Conservation (phyloP, 2,113 vertebrate species). For the Oreochromis spilurus region DNA sequence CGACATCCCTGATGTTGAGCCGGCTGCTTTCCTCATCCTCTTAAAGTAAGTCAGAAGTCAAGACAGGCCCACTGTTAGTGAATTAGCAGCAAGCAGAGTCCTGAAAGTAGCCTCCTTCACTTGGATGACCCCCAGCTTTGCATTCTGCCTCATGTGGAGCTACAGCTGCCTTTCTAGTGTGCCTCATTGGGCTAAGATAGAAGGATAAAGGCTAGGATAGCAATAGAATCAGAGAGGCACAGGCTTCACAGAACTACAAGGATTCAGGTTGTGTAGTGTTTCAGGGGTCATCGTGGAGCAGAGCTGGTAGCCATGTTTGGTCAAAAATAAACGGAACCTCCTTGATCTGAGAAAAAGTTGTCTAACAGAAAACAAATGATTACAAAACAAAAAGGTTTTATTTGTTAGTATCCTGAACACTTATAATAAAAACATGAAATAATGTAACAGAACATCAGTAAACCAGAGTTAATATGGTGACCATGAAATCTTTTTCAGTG, state of each 20-base stretch:
- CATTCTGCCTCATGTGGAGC: background rate
- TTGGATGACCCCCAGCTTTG: background rate
- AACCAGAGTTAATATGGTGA: background rate
- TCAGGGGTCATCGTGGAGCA: background rate
- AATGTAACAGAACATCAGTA: background rate
- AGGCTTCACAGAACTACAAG: background rate
- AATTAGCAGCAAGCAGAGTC: background rate
- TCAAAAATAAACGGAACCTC: background rate
- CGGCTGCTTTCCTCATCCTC: conserved; percentile 88
- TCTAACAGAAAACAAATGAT: background rate
- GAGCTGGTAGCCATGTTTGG: background rate
- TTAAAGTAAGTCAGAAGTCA: conserved; percentile 80
- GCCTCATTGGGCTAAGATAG: background rate
- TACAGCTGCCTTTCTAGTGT: background rate
- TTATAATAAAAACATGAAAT: background rate
- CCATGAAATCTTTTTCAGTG: background rate
- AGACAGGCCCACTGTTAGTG: background rate
- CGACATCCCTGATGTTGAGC: conserved; percentile 94
- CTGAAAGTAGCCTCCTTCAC: background rate
- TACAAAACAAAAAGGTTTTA: background rate
- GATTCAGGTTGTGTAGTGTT: background rate
- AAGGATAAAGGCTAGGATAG: background rate
- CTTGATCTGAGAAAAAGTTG: background rate
- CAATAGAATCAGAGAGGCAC: background rate
- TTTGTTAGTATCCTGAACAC: background rate